Conservation (phyloP, 2,113 vertebrate genomes). For the Orientallactaga bullata region DNA sequence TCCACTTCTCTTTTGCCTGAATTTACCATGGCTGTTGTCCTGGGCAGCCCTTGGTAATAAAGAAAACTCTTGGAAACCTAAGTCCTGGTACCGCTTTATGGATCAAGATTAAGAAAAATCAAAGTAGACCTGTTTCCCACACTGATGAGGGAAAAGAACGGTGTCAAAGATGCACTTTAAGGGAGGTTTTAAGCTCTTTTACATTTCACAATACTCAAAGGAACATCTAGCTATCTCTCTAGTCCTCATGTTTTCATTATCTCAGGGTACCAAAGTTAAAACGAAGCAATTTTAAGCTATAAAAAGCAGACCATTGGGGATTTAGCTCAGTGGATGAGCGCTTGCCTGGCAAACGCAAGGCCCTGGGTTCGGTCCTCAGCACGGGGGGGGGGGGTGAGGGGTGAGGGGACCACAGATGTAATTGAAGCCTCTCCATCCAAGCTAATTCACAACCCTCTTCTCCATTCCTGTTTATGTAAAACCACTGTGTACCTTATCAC, state of each 20-base stretch:
- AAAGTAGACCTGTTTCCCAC: neutral
- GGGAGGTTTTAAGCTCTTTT: neutral
- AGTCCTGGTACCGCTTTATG: neutral
- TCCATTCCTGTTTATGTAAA: neutral
- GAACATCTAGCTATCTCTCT: neutral
- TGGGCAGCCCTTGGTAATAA: neutral
- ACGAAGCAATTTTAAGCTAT: neutral
- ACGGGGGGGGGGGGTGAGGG: too few species aligned
- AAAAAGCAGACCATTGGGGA: neutral
- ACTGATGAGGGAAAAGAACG: neutral
- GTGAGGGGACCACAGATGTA: too few species aligned
- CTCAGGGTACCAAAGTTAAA: neutral
- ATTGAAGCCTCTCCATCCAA: neutral
- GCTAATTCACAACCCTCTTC: neutral
- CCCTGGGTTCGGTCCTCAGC: too few species aligned
- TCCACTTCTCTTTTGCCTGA: neutral
- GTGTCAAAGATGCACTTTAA: neutral
- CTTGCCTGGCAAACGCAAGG: too few species aligned
- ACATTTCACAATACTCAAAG: slow-evolving; percentile 2
- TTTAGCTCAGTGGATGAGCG: too few species aligned
- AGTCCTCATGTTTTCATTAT: neutral
- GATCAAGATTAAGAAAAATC: neutral
- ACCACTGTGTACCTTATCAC: neutral
- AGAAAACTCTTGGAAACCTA: neutral
- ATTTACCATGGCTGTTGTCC: rapidly evolving